These are phyloP conservation scores for Tylochromis polylepis DNA, from an alignment of 2,113 vertebrate genomes.

Conservation along the genomic window DNA sequence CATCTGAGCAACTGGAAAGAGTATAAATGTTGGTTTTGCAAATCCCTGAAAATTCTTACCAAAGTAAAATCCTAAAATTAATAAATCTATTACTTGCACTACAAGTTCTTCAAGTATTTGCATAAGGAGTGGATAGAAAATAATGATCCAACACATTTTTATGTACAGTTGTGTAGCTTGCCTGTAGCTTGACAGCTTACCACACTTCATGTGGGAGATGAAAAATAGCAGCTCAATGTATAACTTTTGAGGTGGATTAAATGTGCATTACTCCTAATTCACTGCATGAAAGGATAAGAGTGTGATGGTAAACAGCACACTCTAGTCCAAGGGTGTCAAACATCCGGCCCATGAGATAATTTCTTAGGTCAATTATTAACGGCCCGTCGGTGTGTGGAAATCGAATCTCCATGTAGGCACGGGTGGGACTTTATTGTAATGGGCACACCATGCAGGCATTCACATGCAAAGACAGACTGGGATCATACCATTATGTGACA, in stretches of 20 bases:
- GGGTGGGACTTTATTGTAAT: neutral
- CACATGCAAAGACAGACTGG: neutral
- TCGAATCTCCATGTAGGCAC: neutral
- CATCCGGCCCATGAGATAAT: neutral
- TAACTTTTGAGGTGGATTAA: neutral
- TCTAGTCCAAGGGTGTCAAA: neutral
- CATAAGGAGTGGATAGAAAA: neutral
- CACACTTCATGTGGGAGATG: neutral
- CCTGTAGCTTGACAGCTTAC: neutral
- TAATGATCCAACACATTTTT: neutral
- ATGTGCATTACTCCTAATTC: neutral
- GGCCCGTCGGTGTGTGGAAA: rapidly evolving
- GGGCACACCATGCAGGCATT: neutral
- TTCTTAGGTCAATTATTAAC: neutral
- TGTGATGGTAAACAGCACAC: neutral
- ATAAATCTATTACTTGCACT: neutral
- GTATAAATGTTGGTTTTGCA: neutral
- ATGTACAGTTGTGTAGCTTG: rapidly evolving
- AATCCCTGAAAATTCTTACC: neutral
- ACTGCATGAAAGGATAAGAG: too few species aligned
- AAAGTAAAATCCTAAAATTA: neutral
- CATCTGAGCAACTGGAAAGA: neutral
- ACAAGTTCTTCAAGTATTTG: neutral
- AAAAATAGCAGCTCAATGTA: neutral
- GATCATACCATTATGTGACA: neutral